Conservation (phyloP, 2,113 vertebrate species). For the Cinclus mexicanus region DNA sequence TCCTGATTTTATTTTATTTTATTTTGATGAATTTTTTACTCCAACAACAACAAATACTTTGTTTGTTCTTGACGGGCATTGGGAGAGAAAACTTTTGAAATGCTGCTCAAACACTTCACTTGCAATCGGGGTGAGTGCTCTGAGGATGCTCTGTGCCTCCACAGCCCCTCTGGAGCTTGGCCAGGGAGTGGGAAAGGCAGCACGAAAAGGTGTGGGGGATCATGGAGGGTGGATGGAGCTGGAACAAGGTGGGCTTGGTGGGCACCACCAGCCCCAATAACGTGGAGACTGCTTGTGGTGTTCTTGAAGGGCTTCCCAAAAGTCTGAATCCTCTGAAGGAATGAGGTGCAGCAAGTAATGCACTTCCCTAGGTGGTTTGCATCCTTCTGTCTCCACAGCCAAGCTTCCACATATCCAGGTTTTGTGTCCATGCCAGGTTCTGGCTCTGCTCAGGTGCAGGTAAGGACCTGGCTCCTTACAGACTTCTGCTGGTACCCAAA, state of each 20-base stretch:
- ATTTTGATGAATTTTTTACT: slow-evolving; percentile 75
- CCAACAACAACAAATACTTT: slow-evolving; percentile 55
- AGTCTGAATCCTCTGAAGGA: not conserved
- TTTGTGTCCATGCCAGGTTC: not conserved
- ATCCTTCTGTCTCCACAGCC: not conserved
- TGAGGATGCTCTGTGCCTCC: not conserved
- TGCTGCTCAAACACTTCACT: slow-evolving; percentile 8
- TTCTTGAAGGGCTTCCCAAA: not conserved
- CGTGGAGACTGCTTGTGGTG: not conserved
- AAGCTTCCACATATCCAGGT: not conserved
- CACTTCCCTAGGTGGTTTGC: not conserved
- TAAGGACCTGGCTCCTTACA: not conserved
- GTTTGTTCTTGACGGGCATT: slow-evolving; percentile 60
- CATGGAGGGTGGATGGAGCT: not conserved
- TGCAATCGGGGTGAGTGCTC: not conserved
- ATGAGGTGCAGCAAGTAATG: not conserved
- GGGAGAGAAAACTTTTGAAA: slow-evolving; percentile 22
- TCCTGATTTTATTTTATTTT: slow-evolving; percentile 10
- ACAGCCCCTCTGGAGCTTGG: not conserved
- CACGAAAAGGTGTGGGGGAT: not conserved
- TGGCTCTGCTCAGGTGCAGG: not conserved
- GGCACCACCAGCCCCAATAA: not conserved
- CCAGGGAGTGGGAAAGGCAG: not conserved
- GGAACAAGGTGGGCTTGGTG: not conserved
- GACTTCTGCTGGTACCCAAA: not conserved